Evolutionary conservation across 2,888 invertebrate genomes (phyloP), one percentile per base, ranked within the genome.

Genomic region (Leptinotarsa juncta): DNA sequence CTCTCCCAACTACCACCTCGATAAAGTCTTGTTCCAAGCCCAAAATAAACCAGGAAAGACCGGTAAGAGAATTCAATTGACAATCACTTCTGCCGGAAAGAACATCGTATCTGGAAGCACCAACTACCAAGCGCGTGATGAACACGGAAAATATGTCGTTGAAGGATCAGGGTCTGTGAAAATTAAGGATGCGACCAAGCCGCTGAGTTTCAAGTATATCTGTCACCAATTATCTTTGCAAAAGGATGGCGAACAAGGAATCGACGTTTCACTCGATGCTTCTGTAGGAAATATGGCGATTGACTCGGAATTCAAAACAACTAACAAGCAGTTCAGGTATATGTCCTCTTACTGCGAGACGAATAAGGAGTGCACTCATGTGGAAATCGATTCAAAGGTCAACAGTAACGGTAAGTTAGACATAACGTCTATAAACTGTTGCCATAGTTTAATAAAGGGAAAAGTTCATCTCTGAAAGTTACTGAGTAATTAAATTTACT

Each of bases 121-220:
- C 2, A 92, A 90, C 5, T 95, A 93, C 86, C 91, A 91, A 75
- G 90, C 92, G 76, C 93, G 93, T 79, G 92, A 93, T 74, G 94
- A 94, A 85, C 92, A 91, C 50, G 91, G 91, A 16, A 94, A 94
- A 85, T 90, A 91, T 70, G 92, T 93, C 71, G 89, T 95, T 10
- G 95, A 95, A 85, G 95, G 95, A 0, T 92, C 92, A 10, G 95
- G 95, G 1, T 91, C 91, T 57, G 89, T 95, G 18, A 93, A 92
- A 82, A 89, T 93, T n/a, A 90, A 91, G 71, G 93, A 94, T 1
- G 91, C 93, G 71, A 90, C 91, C 75, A 92, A 92, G 79, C 91
- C 92, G 16, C 92, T 93, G 0, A 94, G 92, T 85, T 95, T 95
- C 88, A 94, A 94, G 81, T 92, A 93, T 82, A 92, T 92, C 73